Conservation (phyloP, 2,888 invertebrate genomes). For the Lepidonotus clava region DNA sequence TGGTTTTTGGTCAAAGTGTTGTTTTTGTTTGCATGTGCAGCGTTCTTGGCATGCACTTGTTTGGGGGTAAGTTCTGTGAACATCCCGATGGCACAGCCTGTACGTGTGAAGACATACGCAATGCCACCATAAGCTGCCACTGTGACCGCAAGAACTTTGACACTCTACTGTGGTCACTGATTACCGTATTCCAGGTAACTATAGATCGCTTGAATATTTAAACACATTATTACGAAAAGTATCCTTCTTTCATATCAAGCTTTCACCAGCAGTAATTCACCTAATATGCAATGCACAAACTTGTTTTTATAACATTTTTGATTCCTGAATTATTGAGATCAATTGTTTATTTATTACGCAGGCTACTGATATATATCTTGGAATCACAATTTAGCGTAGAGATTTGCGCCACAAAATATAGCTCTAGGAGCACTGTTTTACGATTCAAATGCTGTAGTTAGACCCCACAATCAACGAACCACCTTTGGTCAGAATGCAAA, state of each 20-base stretch:
- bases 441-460: too few relatives aligned
- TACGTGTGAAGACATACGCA: constrained; percentile 93
- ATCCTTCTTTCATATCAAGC: neutral
- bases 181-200: constrained; percentile 83
- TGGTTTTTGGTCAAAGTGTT: constrained; percentile 47
- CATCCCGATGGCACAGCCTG: constrained; percentile 85
- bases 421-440: neutral
- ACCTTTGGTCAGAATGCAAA: too few relatives aligned
- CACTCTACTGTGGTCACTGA: constrained; percentile 82
- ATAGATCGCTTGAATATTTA: neutral
- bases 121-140: constrained; percentile 70
- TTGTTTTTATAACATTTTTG: neutral
- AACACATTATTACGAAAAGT: neutral
- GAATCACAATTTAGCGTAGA: neutral
- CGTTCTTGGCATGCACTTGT: constrained; percentile 99
- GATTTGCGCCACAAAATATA: neutral
- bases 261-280: neutral
- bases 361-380: too few relatives aligned
- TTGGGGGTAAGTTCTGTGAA: constrained; percentile 99
- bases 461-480: too few relatives aligned
- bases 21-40: constrained; percentile 83
- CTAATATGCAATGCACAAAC: neutral
- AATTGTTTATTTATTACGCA: too few relatives aligned
- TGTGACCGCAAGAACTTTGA: constrained; percentile 82
- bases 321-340: too few relatives aligned